Conservation (phyloP, 2,797 vertebrate genomes). For the Tapera naevia region DNA sequence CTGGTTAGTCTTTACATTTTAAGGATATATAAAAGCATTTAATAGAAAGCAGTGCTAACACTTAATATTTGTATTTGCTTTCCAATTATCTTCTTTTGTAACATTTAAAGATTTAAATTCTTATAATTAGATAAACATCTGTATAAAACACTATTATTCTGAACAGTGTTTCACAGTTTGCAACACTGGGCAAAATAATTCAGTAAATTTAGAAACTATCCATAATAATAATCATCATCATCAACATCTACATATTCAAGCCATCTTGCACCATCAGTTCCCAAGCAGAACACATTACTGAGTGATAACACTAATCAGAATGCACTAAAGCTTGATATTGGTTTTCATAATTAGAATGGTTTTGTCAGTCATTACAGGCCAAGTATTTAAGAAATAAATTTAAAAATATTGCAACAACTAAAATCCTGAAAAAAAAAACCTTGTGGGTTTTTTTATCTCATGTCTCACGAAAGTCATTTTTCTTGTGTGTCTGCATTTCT, state of each 20-base stretch:
- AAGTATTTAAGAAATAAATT: not conserved
- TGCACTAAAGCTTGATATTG: not conserved
- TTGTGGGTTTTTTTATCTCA: not conserved
- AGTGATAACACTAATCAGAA: slow-evolving; percentile 5
- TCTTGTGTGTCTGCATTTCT: not conserved
- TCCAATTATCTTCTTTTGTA: not conserved
- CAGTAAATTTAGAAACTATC: not conserved
- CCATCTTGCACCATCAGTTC: not conserved
- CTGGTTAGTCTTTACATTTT: not conserved
- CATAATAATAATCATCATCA: not conserved
- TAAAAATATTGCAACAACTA: not conserved
- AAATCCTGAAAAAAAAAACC: not conserved
- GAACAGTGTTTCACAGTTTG: not conserved
- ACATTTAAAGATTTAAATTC: not conserved
- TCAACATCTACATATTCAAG: not conserved
- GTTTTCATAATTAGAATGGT: slow-evolving; percentile 7
- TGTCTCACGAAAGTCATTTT: not conserved
- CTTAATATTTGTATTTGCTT: not conserved
- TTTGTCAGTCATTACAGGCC: slow-evolving; percentile 1
- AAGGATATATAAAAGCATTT: not conserved
- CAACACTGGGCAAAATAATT: not conserved
- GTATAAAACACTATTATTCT: not conserved
- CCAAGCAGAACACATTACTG: slow-evolving; percentile 13
- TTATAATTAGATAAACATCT: not conserved
- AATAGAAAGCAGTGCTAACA: not conserved